Conservation (phyloP, 2,888 invertebrate species). For the Trypoxylon attenuatum region DNA sequence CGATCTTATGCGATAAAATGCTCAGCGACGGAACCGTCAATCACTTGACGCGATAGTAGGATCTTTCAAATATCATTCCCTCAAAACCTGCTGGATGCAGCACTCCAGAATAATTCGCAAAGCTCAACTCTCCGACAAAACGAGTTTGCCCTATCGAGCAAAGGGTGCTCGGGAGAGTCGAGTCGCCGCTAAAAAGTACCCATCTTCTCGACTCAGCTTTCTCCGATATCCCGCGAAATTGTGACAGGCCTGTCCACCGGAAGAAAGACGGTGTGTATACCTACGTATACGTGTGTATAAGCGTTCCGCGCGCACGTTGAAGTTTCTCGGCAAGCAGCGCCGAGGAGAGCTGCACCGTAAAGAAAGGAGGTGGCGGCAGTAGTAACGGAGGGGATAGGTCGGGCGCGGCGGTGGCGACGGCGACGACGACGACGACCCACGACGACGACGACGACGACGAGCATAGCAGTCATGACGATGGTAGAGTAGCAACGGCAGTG, state of each 20-base stretch:
- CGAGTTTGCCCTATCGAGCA: no score
- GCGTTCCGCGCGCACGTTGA: constrained; percentile 14
- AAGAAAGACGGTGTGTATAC: constrained; percentile 31
- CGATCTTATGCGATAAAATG: no score
- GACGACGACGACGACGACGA: constrained; percentile 2
- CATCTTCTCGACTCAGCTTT: constrained; percentile 32
- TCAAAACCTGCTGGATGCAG: no score
- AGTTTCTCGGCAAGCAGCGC: constrained; percentile 21
- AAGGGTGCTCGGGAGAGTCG: background rate
- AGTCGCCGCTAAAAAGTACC: background rate
- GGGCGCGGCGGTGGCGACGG: constrained; percentile 7
- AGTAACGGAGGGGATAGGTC: background rate
- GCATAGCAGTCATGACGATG: no score
- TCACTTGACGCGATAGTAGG: no score
- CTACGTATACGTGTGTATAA: constrained; percentile 27
- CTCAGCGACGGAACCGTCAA: no score
- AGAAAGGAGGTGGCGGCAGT: constrained; percentile 26
- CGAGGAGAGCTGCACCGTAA: constrained; percentile 31
- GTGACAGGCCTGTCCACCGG: constrained; percentile 49
- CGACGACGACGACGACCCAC: background rate
- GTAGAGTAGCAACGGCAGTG: no score
- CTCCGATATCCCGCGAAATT: constrained; percentile 43
- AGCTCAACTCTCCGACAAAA: no score
- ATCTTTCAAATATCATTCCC: no score
- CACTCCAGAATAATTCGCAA: no score